Evolutionary conservation across 2,113 vertebrate species (phyloP).

Genomic region (Pseudorasbora parva): DNA sequence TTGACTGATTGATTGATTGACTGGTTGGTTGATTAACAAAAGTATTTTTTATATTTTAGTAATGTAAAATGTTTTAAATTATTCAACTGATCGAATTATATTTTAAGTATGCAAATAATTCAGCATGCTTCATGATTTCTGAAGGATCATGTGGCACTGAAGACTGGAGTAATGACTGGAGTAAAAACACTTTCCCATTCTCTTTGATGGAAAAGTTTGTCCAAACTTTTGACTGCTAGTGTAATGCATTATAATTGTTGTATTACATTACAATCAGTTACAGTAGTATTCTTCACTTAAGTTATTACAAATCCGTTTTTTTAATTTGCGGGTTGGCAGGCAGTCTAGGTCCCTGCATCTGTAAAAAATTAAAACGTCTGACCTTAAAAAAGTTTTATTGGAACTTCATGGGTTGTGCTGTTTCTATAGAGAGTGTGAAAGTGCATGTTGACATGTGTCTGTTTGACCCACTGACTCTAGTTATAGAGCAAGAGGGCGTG

Average conservation of each 20-base stretch:
- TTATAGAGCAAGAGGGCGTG: neutral
- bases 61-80: neutral
- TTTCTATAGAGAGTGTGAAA: neutral
- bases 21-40: neutral
- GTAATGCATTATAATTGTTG: neutral
- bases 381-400: neutral
- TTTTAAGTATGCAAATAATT: too few species aligned
- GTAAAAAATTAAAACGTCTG: neutral
- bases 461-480: neutral
- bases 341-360: neutral
- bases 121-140: too few species aligned
- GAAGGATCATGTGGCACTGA: too few species aligned
- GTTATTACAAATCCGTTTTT: neutral
- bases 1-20: too few species aligned
- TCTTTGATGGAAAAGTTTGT: too few species aligned
- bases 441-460: neutral
- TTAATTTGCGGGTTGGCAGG: neutral
- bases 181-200: too few species aligned
- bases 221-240: too few species aligned
- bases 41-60: too few species aligned
- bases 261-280: neutral
- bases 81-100: neutral
- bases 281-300: neutral
- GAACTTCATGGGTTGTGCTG: neutral
- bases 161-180: too few species aligned